Evolutionary conservation across 2,797 vertebrate genomes (phyloP), one percentile per base, ranked within the genome.

Genomic region (Gallirallus australis): DNA sequence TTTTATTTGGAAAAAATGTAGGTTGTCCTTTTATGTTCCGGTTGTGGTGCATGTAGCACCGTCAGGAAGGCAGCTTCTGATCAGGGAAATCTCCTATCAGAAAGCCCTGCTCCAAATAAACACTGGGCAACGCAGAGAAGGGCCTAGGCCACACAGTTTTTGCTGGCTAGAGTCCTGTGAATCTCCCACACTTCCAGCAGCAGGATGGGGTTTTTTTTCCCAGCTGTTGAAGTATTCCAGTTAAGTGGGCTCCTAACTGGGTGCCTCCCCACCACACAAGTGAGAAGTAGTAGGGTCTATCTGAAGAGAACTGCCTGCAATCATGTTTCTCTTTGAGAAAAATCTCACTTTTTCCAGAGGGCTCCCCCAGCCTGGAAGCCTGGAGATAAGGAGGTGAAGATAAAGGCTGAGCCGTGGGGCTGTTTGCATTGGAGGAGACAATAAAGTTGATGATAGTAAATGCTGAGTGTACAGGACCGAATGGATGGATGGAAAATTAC

Each of bases 361-460:
- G 86, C 33, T 96, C 90, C 94, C 81, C 53, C 53, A 91, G 83
- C 89, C 94, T 95, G 96, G 96, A 96, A 97, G 95, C 96, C 96
- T 95, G 96, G 78, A 95, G 96, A 97, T 97, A 96, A 95, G 81
- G 50, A 92, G 60, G 40, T 1, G 4, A 89, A 95, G 96, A 96
- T 97, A 96, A 96, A 93, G 54, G 79, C 78, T 75, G 83, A 2
- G 5, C 94, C 93, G 50, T 68, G 59, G 52, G 61, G 92, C 78
- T 96, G 96, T 97, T 97, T 96, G 93, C 83, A 66, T 87, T 96
- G 94, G 96, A 96, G 95, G 95, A 95, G 96, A 96, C 95, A 96
- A 94, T 89, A 91, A 97, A 95, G 93, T 37, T 71, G 94, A 90
- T 89, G 94, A 96, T 96, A 96, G 95, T 80, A 95, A 96, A 94